These are phyloP conservation scores for Thunnus maccoyii DNA, from an alignment of 2,113 vertebrate genomes.

Conservation along the genomic window DNA sequence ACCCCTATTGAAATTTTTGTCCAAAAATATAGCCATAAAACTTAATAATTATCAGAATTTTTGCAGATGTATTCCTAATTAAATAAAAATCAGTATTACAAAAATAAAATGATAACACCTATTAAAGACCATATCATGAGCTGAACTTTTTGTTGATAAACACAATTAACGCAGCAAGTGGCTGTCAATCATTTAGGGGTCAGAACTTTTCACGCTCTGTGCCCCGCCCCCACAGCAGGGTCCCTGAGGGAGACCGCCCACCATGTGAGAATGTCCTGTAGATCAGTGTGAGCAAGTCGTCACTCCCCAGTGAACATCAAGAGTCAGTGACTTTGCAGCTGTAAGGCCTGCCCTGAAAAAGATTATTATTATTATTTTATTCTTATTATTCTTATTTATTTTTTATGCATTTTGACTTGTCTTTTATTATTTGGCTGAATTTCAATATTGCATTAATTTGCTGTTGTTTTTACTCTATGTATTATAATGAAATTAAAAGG, in stretches of 20 bases:
- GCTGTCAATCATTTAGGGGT: slow-evolving; percentile 64
- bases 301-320: slow-evolving; percentile 37
- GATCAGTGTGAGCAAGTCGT: slow-evolving; percentile 75
- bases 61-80: not conserved
- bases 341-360: not conserved
- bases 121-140: not conserved
- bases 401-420: slow-evolving; percentile 9
- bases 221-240: slow-evolving; percentile 58
- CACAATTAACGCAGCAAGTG: slow-evolving; percentile 45
- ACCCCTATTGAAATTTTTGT: slow-evolving; percentile 1
- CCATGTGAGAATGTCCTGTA: slow-evolving; percentile 76
- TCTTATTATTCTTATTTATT: not conserved
- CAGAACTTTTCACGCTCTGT: slow-evolving; percentile 52
- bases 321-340: slow-evolving; percentile 35
- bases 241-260: slow-evolving; percentile 61
- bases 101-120: not conserved
- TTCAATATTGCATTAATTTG: slow-evolving; percentile 60
- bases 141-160: slow-evolving; percentile 21
- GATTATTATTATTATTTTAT: not conserved
- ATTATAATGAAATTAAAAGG: slow-evolving; percentile 78
- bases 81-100: not conserved
- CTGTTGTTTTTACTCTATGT: slow-evolving; percentile 56
- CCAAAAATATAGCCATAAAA: not conserved
- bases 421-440: slow-evolving; percentile 57
- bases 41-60: not conserved